These are phyloP conservation scores for Gadopsis marmoratus DNA, from an alignment of 2,797 vertebrate species.

Conservation along the genomic window DNA sequence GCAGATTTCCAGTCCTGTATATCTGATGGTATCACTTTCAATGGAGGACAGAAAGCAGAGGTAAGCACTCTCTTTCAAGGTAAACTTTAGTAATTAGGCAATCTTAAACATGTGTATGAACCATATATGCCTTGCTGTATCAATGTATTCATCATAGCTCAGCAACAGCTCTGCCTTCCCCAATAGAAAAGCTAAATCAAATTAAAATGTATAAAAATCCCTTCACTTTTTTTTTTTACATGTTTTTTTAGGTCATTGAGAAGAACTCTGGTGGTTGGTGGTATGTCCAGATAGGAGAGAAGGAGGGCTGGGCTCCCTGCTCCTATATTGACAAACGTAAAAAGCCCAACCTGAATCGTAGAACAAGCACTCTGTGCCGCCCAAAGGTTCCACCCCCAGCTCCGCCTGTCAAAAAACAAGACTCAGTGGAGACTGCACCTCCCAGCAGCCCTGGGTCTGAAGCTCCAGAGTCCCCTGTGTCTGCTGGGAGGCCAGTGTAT, in stretches of 20 bases:
- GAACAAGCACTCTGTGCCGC: conserved; percentile 96
- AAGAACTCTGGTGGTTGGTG: conserved; percentile 99
- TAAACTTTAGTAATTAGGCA: not conserved
- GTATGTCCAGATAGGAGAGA: conserved; percentile 99
- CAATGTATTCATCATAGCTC: not conserved
- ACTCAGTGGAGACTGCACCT: conserved; percentile 87
- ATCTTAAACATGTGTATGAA: not conserved
- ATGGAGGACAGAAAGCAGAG: conserved; percentile 98
- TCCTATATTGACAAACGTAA: conserved; percentile 99
- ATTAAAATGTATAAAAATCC: conserved; percentile 3
- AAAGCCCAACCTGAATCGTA: conserved; percentile 96
- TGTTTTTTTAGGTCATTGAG: conserved; percentile 93
- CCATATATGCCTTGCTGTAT: not conserved
- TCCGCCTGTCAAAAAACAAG: conserved; percentile 95
- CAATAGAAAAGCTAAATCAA: not conserved
- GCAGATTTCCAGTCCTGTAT: conserved; percentile 99
- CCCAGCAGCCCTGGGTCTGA: conserved; percentile 84
- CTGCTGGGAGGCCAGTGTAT: conserved; percentile 88
- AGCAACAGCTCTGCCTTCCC: not conserved
- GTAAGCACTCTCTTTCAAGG: conserved; percentile 77
- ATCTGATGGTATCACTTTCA: conserved; percentile 98
- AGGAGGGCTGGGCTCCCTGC: conserved; percentile 98
- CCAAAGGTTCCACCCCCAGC: conserved; percentile 98
- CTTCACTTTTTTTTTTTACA: not conserved
- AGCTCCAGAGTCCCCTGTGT: conserved; percentile 87